phyloP scores from a whole-genome alignment of 1,140 invertebrate species.

The Tyrophagus putrescentiae region DNA sequence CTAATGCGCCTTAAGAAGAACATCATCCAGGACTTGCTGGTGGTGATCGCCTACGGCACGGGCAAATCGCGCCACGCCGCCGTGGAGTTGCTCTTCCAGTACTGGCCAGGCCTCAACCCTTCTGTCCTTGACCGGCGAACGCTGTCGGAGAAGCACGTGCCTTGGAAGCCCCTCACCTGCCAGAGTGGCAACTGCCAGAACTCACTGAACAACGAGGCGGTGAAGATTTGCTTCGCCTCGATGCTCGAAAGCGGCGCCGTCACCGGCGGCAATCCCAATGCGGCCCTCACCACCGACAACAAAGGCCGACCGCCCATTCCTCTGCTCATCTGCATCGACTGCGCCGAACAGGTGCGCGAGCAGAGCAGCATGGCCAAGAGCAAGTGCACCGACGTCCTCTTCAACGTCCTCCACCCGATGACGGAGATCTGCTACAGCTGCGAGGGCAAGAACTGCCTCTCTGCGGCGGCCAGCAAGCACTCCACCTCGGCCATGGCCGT shows the following conservation, averaged over 20 bases:
- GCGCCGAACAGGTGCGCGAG: conserved; percentile 66
- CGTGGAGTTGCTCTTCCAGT: conserved; percentile 91
- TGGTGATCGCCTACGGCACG: conserved; percentile 92
- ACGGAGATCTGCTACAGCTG: conserved; percentile 84
- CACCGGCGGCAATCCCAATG: background rate
- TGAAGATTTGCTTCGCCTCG: conserved; percentile 42
- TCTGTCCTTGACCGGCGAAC: conserved; percentile 76
- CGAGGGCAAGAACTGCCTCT: conserved; percentile 92
- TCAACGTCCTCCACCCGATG: conserved; percentile 83
- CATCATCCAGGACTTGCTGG: conserved; percentile 78
- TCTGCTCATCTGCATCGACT: conserved; percentile 87
- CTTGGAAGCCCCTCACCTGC: conserved; percentile 29
- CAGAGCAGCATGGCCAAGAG: conserved; percentile 24
- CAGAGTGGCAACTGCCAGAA: conserved; percentile 30
- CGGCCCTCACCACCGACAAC: background rate
- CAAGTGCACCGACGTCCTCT: conserved; percentile 56
- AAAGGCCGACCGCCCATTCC: conserved; percentile 52
- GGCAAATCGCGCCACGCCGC: conserved; percentile 74
- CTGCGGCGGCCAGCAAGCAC: background rate
- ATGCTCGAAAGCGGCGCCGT: conserved; percentile 19
- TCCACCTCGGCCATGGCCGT: conserved; percentile 44
- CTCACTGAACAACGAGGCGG: conserved; percentile 29
- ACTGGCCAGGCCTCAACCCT: conserved; percentile 96
- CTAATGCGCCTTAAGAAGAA: conserved; percentile 78
- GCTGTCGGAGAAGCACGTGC: conserved; percentile 52